A percentile compares a stretch with the other conserved stretches of the same genome.
These are phyloP conservation scores for Ascidia mentula DNA, from an alignment of 23 tunicate species.

Conservation along the genomic window DNA sequence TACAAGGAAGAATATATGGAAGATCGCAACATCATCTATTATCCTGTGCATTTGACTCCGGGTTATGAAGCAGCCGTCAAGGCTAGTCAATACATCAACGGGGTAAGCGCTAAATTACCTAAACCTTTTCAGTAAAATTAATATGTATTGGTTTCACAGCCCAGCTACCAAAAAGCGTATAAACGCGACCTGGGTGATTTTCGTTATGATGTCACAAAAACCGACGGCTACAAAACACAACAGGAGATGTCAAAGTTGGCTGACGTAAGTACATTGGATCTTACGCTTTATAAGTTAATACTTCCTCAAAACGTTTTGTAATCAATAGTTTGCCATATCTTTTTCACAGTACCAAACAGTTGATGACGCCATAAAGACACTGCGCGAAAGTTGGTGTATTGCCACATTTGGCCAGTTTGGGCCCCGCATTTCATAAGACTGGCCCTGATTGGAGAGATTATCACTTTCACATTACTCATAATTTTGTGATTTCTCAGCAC, in stretches of 20 bases:
- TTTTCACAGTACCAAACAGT: too few relatives aligned
- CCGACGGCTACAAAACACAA: constrained; percentile 51
- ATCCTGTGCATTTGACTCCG: constrained; percentile 95
- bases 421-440: too few relatives aligned
- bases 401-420: too few relatives aligned
- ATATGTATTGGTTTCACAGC: constrained; percentile 32
- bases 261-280: constrained; percentile 49
- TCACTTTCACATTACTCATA: not conserved
- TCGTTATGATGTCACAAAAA: constrained; percentile 64
- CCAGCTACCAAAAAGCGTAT: constrained; percentile 65
- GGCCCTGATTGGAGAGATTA: too few relatives aligned
- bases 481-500: not conserved
- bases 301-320: too few relatives aligned
- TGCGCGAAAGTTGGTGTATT: too few relatives aligned
- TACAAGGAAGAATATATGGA: constrained; percentile 99
- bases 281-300: too few relatives aligned
- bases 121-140: not conserved
- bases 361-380: too few relatives aligned
- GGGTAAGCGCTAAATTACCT: constrained; percentile 32
- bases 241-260: constrained; percentile 48
- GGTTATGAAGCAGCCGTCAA: constrained; percentile 84
- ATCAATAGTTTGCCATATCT: too few relatives aligned
- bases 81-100: constrained; percentile 78
- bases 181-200: constrained; percentile 33
- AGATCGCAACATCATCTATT: constrained; percentile 89